phyloP scores from a whole-genome alignment of 2,888 invertebrate genomes.

The Oscheius sp. region DNA sequence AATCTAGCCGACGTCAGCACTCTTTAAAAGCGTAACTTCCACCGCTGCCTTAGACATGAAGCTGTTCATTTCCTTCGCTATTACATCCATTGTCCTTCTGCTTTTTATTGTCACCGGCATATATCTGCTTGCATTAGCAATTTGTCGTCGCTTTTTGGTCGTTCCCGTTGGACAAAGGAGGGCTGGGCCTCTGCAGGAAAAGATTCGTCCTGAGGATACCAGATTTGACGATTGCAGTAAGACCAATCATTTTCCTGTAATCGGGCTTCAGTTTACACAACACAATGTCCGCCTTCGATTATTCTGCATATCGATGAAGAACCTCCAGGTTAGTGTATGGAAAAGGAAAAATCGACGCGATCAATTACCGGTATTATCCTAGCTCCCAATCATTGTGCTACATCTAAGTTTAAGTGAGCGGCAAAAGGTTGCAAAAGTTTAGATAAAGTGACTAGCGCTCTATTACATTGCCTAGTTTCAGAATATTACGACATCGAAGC shows the following conservation, averaged over 20 bases:
- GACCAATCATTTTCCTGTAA: not conserved
- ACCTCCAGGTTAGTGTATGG: constrained; percentile 6
- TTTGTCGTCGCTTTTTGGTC: no score
- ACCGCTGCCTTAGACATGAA: constrained; percentile 4
- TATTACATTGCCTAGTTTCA: not conserved
- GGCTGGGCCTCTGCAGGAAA: not conserved
- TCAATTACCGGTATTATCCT: no score
- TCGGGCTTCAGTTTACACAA: constrained; percentile 11
- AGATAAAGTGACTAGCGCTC: no score
- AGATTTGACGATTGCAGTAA: not conserved
- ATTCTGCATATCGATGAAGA: constrained; percentile 10
- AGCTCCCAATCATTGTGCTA: no score
- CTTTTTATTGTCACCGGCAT: not conserved
- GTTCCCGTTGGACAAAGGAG: not conserved
- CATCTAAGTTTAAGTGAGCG: no score
- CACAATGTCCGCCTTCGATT: not conserved
- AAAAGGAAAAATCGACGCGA: no score
- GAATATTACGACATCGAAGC: constrained; percentile 21
- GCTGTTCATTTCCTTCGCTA: constrained; percentile 22
- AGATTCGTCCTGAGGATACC: not conserved
- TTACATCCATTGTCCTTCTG: not conserved
- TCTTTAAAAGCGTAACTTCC: no score
- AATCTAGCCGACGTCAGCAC: no score
- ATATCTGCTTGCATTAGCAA: no score
- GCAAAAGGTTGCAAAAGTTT: no score